A percentile compares a stretch with the other conserved stretches of the same genome.
Conservation (phyloP, 2,797 vertebrate species). For the Sebastes nivosus region DNA sequence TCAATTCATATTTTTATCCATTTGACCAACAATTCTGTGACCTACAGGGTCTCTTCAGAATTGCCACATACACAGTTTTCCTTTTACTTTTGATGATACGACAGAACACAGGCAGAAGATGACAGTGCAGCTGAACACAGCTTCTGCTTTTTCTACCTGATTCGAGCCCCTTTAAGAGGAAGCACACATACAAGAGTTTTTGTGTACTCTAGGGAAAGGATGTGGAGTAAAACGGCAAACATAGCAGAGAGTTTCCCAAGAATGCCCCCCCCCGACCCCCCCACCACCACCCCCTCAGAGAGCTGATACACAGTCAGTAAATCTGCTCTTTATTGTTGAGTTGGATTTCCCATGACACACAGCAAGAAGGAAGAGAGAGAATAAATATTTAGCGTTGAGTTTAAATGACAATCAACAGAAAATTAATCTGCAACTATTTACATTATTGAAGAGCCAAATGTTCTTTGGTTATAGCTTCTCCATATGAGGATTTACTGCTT, state of each 20-base stretch:
- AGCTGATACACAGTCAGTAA: conserved; percentile 8
- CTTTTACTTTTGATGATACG: conserved; percentile 62
- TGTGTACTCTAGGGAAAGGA: conserved; percentile 56
- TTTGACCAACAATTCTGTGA: conserved; percentile 2
- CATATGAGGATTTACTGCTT: not conserved
- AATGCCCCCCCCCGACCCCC: not conserved
- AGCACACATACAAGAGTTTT: conserved; percentile 39
- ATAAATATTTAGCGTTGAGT: not conserved
- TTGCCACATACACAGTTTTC: conserved; percentile 46
- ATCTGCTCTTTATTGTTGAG: conserved; percentile 42
- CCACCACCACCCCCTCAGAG: not conserved
- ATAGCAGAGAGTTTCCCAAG: conserved; percentile 61
- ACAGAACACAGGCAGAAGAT: conserved; percentile 42
- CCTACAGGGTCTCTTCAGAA: conserved; percentile 31
- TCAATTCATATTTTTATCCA: conserved; percentile 13
- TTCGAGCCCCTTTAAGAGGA: conserved; percentile 58
- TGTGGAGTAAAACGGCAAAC: conserved; percentile 60
- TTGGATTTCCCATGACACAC: conserved; percentile 19
- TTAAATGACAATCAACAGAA: not conserved
- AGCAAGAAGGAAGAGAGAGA: not conserved
- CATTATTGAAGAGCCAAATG: not conserved
- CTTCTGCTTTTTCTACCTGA: conserved; percentile 69
- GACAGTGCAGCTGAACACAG: conserved; percentile 24
- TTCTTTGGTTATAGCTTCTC: not conserved
- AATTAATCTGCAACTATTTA: not conserved